phyloP scores from a whole-genome alignment of 2,888 invertebrate genomes.

The Leptinotarsa rubiginosa region DNA sequence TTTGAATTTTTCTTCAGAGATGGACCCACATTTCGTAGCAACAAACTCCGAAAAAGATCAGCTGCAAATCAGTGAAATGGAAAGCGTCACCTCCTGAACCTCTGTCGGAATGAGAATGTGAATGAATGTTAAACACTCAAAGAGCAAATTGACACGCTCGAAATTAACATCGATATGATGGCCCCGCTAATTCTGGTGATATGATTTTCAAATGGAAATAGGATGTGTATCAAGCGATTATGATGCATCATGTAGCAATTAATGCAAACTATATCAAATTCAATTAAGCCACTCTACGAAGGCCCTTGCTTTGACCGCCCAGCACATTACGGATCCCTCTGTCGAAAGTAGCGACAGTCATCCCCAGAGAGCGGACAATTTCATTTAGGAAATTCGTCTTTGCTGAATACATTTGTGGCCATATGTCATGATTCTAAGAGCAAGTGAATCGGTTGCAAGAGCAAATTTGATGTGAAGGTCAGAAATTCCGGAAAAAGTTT shows the following conservation, averaged over 20 bases:
- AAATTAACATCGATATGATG: conserved; percentile 42
- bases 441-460: too few species aligned
- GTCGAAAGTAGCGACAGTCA: conserved; percentile 47
- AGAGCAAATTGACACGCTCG: conserved; percentile 52
- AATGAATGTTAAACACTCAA: conserved; percentile 54
- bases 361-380: conserved; percentile 37
- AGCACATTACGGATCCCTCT: conserved; percentile 60
- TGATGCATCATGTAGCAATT: conserved; percentile 60
- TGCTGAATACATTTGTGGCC: background rate
- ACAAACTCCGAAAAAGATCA: too few species aligned
- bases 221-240: conserved; percentile 58
- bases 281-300: conserved; percentile 57
- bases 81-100: background rate
- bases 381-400: conserved; percentile 7
- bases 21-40: too few species aligned
- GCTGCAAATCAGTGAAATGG: background rate
- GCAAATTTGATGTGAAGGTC: too few species aligned
- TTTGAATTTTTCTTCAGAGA: too few species aligned
- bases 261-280: conserved; percentile 63
- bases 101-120: conserved; percentile 43
- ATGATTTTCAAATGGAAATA: conserved; percentile 57
- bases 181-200: conserved; percentile 45
- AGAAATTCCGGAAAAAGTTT: too few species aligned
- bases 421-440: background rate
- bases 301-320: conserved; percentile 58